Evolutionary conservation across 2,888 invertebrate genomes (phyloP), one percentile per base, ranked within the genome.

Genomic region (Caenorhabditis sp.): DNA sequence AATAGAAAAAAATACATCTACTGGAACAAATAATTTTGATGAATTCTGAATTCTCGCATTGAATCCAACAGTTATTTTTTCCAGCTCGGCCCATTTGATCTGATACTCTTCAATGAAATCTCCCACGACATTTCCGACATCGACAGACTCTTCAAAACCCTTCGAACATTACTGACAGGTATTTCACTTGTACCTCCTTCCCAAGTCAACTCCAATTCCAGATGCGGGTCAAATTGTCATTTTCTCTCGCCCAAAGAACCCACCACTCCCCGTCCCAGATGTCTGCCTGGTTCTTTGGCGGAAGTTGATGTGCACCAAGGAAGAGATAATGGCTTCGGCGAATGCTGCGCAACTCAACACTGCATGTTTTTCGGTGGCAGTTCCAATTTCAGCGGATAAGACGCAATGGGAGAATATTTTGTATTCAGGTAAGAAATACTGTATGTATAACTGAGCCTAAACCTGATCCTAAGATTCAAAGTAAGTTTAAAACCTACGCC

Each of bases 211-310:
- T 10, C 36, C 36, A 36, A 12, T 65, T 71, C 12, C 63, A 81
- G 81, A 77, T 56, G 36, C 61, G 27, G 73, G 76, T n/a, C 76
- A 72, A 36, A 68, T 80, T n/a, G 77, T 78, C n/a, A 36, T 80
- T n/a, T 72, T 80, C 31, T 74, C 78, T 10, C 78, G 80, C 2
- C 82, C 82, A 14, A 82, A 82, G 64, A 82, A 82, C 52, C 82
- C 82, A 1, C 80, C 80, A 36, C 62, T 78, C 14, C 82, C 82
- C 12, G 75, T 82, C 10, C 82, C 82, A 1, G 82, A 82, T 59
- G 62, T 72, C n/a, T 82, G 82, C 61, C 70, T 77, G 52, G 66
- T 77, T 60, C 61, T 79, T 49, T 82, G 82, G 82, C 64, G 77
- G 36, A 78, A 70, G 56, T 61, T 80, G 27, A 76, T 78, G 17